Conservation (phyloP, 2,113 vertebrate species). For the Helogale parvula region DNA sequence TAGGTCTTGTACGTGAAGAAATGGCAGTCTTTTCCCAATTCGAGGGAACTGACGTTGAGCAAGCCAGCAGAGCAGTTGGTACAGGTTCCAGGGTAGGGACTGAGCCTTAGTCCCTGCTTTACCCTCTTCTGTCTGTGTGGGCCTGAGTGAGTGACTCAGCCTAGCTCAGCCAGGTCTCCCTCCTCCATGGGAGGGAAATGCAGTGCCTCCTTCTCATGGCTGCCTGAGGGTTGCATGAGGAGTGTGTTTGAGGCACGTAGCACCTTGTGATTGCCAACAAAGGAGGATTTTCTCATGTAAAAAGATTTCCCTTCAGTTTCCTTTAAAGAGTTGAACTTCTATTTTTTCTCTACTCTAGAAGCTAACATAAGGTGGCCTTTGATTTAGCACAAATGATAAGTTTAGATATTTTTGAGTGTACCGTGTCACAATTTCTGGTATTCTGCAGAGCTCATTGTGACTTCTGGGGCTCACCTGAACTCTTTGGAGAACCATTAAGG, state of each 20-base stretch:
- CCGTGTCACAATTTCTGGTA: neutral
- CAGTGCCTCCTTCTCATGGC: neutral
- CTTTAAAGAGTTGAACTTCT: neutral
- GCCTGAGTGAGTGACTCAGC: neutral
- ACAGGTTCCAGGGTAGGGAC: neutral
- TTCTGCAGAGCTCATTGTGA: neutral
- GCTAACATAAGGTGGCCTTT: neutral
- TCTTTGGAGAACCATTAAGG: neutral
- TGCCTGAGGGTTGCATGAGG: neutral
- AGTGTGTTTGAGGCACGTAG: neutral
- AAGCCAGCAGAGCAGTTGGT: neutral
- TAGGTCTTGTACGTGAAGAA: neutral
- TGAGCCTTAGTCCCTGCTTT: neutral
- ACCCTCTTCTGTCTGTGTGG: neutral
- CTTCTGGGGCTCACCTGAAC: neutral
- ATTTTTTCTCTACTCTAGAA: neutral
- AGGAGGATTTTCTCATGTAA: neutral
- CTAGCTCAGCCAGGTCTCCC: neutral
- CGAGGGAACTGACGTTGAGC: neutral
- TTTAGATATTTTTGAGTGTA: neutral
- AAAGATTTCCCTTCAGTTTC: neutral
- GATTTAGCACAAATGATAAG: neutral
- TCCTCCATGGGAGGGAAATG: neutral
- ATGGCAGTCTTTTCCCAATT: neutral
- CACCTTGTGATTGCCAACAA: neutral